These are phyloP conservation scores for Odobenus rosmarus DNA, from an alignment of 2,113 vertebrate genomes.

Conservation along the genomic window DNA sequence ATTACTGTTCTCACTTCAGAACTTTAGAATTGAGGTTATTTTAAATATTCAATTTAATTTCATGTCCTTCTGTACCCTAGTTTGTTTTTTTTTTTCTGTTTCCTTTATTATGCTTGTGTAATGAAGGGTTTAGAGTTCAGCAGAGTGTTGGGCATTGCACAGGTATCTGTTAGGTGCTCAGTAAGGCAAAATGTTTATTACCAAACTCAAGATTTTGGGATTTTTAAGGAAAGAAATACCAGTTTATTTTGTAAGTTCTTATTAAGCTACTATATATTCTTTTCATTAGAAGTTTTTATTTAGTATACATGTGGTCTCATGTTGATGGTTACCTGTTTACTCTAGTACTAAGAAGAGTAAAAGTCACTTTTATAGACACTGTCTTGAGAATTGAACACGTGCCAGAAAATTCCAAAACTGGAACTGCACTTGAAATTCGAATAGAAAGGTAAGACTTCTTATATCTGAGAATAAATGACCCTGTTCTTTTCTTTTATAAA, in stretches of 20 bases:
- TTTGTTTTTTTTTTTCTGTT: background rate
- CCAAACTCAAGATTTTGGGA: background rate
- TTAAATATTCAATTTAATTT: background rate
- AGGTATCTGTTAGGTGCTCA: background rate
- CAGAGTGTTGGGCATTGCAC: background rate
- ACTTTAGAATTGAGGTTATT: background rate
- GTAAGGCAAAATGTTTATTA: background rate
- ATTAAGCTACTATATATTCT: background rate
- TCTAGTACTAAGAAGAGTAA: conserved; percentile 96
- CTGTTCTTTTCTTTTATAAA: background rate
- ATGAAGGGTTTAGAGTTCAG: background rate
- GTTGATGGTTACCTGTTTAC: conserved; percentile 62
- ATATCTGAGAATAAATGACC: background rate
- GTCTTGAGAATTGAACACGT: conserved; percentile 96
- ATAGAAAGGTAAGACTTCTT: conserved; percentile 90
- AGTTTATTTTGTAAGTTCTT: background rate
- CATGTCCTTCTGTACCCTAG: background rate
- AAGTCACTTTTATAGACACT: conserved; percentile 96
- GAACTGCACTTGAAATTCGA: conserved; percentile 95
- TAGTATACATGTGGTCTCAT: background rate
- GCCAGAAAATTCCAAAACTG: conserved; percentile 97
- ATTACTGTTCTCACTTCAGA: conserved; percentile 1
- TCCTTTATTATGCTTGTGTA: background rate
- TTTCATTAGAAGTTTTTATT: conserved; percentile 40
- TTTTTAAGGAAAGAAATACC: conserved; percentile 49